Percentiles rank a stretch among this genome's conserved stretches.
These are phyloP conservation scores for Sinopyrophorus schimmeli DNA, from an alignment of 2,888 invertebrate species.

Conservation along the genomic window DNA sequence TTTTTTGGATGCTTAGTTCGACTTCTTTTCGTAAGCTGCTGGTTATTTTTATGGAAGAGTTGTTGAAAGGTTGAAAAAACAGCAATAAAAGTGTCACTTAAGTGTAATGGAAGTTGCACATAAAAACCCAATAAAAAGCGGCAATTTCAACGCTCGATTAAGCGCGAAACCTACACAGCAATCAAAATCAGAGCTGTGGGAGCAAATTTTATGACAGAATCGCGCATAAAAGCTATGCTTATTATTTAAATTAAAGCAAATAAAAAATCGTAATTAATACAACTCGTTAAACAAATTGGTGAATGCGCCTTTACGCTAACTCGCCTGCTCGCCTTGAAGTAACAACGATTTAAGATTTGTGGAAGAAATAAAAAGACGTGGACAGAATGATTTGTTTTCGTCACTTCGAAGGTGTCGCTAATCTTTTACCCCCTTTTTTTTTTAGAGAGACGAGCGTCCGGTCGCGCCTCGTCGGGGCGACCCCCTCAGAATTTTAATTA, in stretches of 20 bases:
- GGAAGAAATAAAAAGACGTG: constrained; percentile 23
- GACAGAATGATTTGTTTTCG: constrained; percentile 22
- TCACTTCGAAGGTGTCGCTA: constrained; percentile 23
- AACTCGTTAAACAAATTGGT: background rate
- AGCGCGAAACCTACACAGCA: constrained; percentile 1
- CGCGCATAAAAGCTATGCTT: background rate
- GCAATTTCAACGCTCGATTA: background rate
- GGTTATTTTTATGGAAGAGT: too few relatives aligned
- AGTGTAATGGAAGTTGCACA: too few relatives aligned
- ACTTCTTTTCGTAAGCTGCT: too few relatives aligned
- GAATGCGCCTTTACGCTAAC: constrained; percentile 5
- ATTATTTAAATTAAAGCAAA: background rate
- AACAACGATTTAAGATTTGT: constrained; percentile 24
- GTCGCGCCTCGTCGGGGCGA: too few relatives aligned
- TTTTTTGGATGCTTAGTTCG: too few relatives aligned
- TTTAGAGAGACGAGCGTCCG: background rate
- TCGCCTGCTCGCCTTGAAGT: constrained; percentile 15
- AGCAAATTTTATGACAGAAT: constrained; percentile 1
- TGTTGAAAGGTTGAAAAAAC: too few relatives aligned
- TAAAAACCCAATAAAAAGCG: background rate
- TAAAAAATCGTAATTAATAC: too few relatives aligned
- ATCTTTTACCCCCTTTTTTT: constrained; percentile 18
- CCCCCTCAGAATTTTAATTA: too few relatives aligned
- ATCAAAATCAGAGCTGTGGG: background rate
- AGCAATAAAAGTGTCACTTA: too few relatives aligned